Conservation (phyloP, 2,797 vertebrate genomes). For the Chaunax sp. region DNA sequence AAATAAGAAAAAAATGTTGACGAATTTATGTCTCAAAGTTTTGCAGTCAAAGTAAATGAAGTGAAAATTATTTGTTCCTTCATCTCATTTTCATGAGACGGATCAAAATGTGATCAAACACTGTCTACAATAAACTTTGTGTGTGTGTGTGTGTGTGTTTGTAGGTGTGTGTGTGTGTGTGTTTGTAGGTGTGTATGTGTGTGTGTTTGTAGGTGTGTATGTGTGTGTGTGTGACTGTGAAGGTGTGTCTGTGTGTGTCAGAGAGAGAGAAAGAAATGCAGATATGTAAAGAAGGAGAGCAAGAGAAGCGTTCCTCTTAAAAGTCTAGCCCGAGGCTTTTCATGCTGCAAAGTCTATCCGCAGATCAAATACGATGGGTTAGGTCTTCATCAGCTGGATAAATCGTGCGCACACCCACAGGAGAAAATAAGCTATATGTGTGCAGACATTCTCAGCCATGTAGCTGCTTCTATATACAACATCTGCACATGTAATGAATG, state of each 20-base stretch:
- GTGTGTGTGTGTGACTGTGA: not conserved
- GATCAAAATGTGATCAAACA: conserved; percentile 65
- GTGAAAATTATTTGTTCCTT: conserved; percentile 46
- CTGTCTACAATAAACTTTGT: conserved; percentile 54
- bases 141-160: not conserved
- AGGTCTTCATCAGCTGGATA: conserved; percentile 55
- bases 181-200: conserved; percentile 9
- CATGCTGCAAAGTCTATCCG: conserved; percentile 59
- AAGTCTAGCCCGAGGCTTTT: conserved; percentile 61
- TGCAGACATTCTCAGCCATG: conserved; percentile 16
- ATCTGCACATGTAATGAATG: conserved; percentile 5
- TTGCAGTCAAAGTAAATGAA: conserved; percentile 54
- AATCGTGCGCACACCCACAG: conserved; percentile 17
- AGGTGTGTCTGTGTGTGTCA: conserved; percentile 8
- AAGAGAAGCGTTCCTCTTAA: conserved; percentile 61
- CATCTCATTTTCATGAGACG: conserved; percentile 48
- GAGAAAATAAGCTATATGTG: conserved; percentile 43
- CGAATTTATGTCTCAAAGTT: conserved; percentile 28
- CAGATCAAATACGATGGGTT: conserved; percentile 58
- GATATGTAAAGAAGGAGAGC: conserved; percentile 33
- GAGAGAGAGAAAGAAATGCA: conserved; percentile 19
- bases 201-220: not conserved
- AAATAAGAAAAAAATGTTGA: not conserved
- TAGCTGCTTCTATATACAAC: not conserved
- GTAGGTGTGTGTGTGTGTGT: not conserved